Percentiles rank a stretch among this genome's conserved stretches.
These are phyloP conservation scores for Muntiacus reevesi DNA, from an alignment of 2,113 vertebrate genomes.

Conservation along the genomic window DNA sequence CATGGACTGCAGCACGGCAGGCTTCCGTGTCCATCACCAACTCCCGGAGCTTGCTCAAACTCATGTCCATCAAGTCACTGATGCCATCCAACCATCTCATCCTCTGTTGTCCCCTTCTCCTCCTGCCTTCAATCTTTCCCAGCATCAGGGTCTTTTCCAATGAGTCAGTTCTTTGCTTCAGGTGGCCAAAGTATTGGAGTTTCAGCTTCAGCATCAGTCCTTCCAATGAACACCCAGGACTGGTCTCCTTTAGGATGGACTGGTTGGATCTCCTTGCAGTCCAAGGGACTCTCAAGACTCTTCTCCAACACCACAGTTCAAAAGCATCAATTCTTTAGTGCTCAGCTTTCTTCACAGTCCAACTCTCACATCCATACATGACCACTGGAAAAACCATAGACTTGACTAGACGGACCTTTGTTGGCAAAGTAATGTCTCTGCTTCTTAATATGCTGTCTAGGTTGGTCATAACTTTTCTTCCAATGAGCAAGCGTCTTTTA, in stretches of 20 bases:
- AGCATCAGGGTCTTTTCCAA: background rate
- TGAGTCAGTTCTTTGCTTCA: background rate
- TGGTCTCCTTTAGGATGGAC: background rate
- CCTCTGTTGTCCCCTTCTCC: background rate
- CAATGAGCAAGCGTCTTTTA: background rate
- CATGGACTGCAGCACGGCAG: fast-evolving
- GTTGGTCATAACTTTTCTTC: background rate
- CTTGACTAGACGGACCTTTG: background rate
- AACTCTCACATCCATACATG: background rate
- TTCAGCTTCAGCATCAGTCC: background rate
- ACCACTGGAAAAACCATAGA: background rate
- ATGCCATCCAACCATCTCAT: background rate
- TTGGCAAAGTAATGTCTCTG: background rate
- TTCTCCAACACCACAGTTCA: background rate
- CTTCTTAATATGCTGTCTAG: background rate
- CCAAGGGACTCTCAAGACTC: background rate
- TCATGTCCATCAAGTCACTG: background rate
- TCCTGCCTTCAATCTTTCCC: background rate
- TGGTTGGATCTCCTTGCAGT: background rate
- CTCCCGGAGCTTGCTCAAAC: background rate
- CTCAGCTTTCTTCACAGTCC: background rate
- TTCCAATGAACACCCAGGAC: background rate
- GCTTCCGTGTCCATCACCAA: background rate
- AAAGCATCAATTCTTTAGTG: fast-evolving
- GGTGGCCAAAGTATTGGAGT: background rate